Evolutionary conservation across 2,797 vertebrate genomes (phyloP).

Genomic region (Pseudochirops corinnae): DNA sequence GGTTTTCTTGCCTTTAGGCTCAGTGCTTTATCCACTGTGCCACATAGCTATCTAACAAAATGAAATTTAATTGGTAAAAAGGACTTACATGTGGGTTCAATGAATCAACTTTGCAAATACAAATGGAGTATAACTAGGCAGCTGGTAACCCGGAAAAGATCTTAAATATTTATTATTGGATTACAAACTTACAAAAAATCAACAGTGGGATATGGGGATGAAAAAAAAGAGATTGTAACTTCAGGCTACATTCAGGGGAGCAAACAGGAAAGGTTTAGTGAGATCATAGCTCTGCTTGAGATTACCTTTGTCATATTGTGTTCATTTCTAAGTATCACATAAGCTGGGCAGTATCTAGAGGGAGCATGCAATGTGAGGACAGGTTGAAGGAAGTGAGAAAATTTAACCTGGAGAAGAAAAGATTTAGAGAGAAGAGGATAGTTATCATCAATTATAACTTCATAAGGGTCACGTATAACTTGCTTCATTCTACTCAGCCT

Average conservation of each 20-base stretch:
- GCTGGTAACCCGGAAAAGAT: background rate
- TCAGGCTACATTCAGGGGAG: background rate
- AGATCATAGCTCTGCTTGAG: background rate
- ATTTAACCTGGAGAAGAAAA: background rate
- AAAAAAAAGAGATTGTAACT: background rate
- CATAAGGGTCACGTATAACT: background rate
- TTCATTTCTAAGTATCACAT: background rate
- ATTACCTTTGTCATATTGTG: background rate
- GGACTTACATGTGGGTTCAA: background rate
- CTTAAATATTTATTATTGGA: background rate
- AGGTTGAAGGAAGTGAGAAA: background rate
- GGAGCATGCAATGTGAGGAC: background rate
- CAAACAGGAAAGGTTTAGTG: background rate
- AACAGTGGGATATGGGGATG: background rate
- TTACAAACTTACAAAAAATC: background rate
- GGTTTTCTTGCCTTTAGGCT: background rate
- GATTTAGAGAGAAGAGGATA: background rate
- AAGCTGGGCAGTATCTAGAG: background rate
- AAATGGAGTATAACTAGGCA: background rate
- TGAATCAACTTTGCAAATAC: background rate
- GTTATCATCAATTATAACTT: background rate
- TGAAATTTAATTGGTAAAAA: background rate
- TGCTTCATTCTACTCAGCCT: background rate
- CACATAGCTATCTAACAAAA: background rate
- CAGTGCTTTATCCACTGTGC: background rate